Conservation (phyloP, 1,140 invertebrate genomes). For the Latrodectus geometricus region DNA sequence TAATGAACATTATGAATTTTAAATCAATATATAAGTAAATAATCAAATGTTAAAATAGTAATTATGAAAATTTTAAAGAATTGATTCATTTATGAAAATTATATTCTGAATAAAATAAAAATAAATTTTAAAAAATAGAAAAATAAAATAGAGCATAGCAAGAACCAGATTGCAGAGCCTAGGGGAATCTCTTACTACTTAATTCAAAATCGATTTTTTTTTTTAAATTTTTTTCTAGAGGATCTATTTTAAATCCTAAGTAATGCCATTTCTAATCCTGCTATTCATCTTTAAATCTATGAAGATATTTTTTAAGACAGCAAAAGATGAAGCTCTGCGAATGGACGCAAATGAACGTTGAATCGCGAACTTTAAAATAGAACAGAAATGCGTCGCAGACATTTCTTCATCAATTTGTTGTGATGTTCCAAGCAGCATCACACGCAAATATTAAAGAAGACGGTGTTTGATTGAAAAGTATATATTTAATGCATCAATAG, state of each 20-base stretch:
- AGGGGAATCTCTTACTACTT: background rate
- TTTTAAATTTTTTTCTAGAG: background rate
- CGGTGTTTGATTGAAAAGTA: background rate
- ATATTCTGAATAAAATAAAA: too few species aligned
- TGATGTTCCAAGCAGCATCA: background rate
- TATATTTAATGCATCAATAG: background rate
- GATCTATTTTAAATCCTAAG: slow-evolving; percentile 35
- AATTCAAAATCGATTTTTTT: too few species aligned
- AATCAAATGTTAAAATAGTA: too few species aligned
- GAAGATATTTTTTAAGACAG: slow-evolving; percentile 37
- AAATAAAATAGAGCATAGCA: background rate
- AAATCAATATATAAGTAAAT: too few species aligned
- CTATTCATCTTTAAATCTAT: slow-evolving; percentile 28
- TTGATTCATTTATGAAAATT: too few species aligned
- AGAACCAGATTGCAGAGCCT: slow-evolving; percentile 35
- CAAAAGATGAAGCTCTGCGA: slow-evolving; percentile 47
- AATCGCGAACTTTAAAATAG: slow-evolving; percentile 9
- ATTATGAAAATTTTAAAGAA: too few species aligned
- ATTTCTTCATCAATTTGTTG: background rate
- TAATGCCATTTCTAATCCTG: slow-evolving; percentile 21
- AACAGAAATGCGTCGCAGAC: slow-evolving; percentile 10
- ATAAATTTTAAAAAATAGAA: too few species aligned
- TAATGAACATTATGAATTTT: too few species aligned
- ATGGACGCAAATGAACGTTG: slow-evolving; percentile 46
- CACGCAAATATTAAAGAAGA: slow-evolving; percentile 24